A percentile compares a stretch with the other conserved stretches of the same genome.
Conservation (phyloP, 2,888 invertebrate genomes). For the Hypercompe scribonia region DNA sequence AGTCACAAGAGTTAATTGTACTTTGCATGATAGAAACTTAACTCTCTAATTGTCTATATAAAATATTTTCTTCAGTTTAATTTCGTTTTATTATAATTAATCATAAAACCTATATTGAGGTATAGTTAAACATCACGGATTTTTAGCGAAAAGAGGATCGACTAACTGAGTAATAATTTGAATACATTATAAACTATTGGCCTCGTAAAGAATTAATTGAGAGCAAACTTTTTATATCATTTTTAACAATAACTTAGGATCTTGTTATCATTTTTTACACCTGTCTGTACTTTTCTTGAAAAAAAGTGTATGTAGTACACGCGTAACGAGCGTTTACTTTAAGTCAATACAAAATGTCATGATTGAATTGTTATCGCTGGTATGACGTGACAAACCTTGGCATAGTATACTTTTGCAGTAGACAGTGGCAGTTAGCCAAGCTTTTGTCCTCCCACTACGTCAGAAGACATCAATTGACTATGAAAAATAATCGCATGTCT, state of each 20-base stretch:
- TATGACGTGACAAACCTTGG: conserved; percentile 11
- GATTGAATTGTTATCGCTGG: conserved; percentile 1
- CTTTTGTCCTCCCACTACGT: conserved; percentile 3
- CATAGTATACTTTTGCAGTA: conserved; percentile 11
- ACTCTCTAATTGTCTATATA: no score
- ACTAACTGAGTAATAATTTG: no score
- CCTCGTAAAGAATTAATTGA: background rate
- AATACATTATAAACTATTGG: no score
- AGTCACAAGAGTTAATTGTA: background rate
- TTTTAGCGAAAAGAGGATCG: no score
- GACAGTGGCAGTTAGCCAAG: conserved; percentile 16
- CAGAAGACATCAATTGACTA: conserved; percentile 9
- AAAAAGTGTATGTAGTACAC: background rate
- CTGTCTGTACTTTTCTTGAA: background rate
- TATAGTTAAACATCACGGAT: no score
- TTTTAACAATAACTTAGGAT: background rate
- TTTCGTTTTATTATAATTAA: no score
- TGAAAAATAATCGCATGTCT: background rate
- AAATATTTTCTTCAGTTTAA: no score
- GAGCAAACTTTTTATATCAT: background rate
- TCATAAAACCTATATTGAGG: no score
- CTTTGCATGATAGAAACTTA: background rate
- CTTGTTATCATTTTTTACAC: background rate
- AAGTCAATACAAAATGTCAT: conserved; percentile 9
- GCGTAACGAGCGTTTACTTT: background rate